Percentiles rank a stretch among this genome's conserved stretches.
Evolutionary conservation across 2,888 invertebrate species (phyloP).

Genomic region (Molorchus minor): DNA sequence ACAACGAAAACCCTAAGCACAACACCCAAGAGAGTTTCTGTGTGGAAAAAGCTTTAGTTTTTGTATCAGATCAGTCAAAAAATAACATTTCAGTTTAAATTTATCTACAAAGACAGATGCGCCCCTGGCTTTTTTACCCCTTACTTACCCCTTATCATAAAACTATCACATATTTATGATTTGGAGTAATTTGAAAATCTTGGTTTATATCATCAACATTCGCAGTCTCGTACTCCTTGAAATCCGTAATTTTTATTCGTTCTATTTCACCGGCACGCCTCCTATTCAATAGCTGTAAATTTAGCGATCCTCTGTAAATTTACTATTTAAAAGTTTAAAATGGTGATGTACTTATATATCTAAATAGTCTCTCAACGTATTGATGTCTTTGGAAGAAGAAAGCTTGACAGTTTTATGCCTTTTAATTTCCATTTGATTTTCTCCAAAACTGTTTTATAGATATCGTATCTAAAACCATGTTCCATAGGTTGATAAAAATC

Average conservation of each 20-base stretch:
- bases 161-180: slow-evolving; percentile 14
- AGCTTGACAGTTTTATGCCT: slow-evolving; percentile 17
- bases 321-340: slow-evolving; percentile 8
- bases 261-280: slow-evolving; percentile 36
- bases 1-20: too few relatives aligned
- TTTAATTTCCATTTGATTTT: slow-evolving; percentile 24
- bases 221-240: slow-evolving; percentile 12
- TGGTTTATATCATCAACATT: slow-evolving; percentile 8
- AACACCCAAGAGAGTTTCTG: too few relatives aligned
- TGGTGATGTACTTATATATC: slow-evolving; percentile 7
- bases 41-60: too few relatives aligned
- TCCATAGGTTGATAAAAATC: slow-evolving; percentile 24
- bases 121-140: slow-evolving; percentile 24
- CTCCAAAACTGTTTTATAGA: slow-evolving; percentile 20
- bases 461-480: slow-evolving; percentile 20
- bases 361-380: slow-evolving; percentile 20
- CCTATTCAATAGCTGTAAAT: slow-evolving; percentile 37
- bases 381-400: slow-evolving; percentile 16
- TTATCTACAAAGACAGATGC: slow-evolving; percentile 22
- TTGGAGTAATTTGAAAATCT: background rate
- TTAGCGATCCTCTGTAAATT: slow-evolving; percentile 9
- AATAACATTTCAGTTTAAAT: slow-evolving; percentile 8
- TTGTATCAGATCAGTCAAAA: too few relatives aligned
- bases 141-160: slow-evolving; percentile 23
- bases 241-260: slow-evolving; percentile 27